Conservation (phyloP, 2,888 invertebrate species). For the Aporophyla nigra region DNA sequence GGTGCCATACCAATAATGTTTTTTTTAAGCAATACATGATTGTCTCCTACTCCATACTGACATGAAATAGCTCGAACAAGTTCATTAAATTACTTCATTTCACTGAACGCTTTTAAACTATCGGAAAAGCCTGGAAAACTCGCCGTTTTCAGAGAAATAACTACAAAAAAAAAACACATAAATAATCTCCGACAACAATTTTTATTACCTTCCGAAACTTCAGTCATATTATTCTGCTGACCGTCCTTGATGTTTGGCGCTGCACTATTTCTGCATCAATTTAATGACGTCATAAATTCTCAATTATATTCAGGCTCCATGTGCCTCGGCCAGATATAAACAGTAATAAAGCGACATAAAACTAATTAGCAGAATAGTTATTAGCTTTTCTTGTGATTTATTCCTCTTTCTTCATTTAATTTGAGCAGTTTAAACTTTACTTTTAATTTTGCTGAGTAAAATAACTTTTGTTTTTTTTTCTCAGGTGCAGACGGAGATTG, state of each 20-base stretch:
- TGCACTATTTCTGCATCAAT: slow-evolving; percentile 88
- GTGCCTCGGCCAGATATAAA: slow-evolving; percentile 69
- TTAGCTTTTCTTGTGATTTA: slow-evolving; percentile 64
- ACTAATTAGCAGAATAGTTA: slow-evolving; percentile 71
- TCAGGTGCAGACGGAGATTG: slow-evolving; percentile 30
- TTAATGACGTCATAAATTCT: slow-evolving; percentile 88
- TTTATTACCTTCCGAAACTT: slow-evolving; percentile 21
- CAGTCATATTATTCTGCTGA: slow-evolving; percentile 64
- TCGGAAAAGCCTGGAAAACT: neutral
- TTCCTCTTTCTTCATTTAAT: slow-evolving; percentile 45
- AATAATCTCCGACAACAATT: slow-evolving; percentile 7
- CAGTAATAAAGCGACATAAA: slow-evolving; percentile 66
- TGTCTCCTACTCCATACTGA: too few species aligned
- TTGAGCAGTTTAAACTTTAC: slow-evolving; percentile 25
- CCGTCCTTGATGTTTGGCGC: slow-evolving; percentile 72
- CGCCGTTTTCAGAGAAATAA: slow-evolving; percentile 7
- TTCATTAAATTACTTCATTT: neutral
- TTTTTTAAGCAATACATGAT: too few species aligned
- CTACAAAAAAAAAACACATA: slow-evolving; percentile 24
- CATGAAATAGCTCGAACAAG: neutral
- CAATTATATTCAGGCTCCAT: slow-evolving; percentile 82
- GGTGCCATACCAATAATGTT: too few species aligned
- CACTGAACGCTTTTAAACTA: neutral
- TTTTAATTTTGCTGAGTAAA: slow-evolving; percentile 28
- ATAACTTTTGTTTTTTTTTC: slow-evolving; percentile 23